phyloP scores from a whole-genome alignment of 2,113 vertebrate genomes.

The Callocephalon fimbriatum region DNA sequence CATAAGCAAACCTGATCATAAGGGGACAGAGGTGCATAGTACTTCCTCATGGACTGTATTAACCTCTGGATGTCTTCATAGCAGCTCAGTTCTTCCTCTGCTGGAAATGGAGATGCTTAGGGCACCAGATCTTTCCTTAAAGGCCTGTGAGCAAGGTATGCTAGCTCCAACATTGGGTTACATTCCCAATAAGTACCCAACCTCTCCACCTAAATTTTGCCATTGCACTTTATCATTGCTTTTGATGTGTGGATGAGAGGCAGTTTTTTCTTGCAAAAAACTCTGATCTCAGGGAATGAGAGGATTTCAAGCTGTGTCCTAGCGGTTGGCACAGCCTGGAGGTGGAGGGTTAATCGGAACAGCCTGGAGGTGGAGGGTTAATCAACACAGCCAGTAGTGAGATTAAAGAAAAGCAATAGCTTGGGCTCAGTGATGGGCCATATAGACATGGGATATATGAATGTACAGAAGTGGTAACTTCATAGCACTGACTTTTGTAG shows the following conservation, averaged over 20 bases:
- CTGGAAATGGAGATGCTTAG: background rate
- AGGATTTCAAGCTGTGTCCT: background rate
- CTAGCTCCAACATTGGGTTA: rapidly evolving
- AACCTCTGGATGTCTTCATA: background rate
- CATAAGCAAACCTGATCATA: background rate
- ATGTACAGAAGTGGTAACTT: background rate
- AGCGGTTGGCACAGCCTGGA: background rate
- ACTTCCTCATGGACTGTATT: background rate
- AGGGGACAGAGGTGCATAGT: background rate
- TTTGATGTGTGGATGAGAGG: background rate
- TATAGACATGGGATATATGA: background rate
- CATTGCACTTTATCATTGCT: background rate
- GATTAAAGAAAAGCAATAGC: background rate
- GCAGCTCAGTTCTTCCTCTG: background rate
- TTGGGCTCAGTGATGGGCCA: background rate
- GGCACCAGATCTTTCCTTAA: background rate
- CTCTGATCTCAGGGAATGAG: background rate
- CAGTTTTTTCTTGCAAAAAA: background rate
- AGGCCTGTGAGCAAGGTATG: background rate
- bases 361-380: background rate
- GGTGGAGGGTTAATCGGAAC: background rate
- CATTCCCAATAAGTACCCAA: background rate
- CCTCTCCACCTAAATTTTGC: background rate
- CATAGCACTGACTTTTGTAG: background rate
- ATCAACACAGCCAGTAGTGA: background rate